phyloP scores from a whole-genome alignment of 2,797 vertebrate species.

The Anomalospiza imberbis region DNA sequence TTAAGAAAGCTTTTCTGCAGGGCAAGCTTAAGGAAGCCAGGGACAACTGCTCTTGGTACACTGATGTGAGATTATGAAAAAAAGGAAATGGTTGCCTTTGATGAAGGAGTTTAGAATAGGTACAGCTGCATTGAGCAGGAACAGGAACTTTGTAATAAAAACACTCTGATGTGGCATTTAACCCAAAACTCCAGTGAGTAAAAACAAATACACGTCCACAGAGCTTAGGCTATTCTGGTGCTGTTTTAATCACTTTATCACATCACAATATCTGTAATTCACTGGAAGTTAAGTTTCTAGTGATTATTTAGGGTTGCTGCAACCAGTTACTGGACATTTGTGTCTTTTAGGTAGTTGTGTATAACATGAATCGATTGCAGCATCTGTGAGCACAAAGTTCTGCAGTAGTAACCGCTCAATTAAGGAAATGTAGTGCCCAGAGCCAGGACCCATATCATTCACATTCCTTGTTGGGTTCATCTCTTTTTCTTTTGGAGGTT shows the following conservation, averaged over 20 bases:
- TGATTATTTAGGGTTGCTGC: background rate
- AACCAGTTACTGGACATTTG: background rate
- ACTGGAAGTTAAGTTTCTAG: background rate
- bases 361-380: fast-evolving
- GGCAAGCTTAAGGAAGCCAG: constrained; percentile 10
- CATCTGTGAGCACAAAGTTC: background rate
- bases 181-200: background rate
- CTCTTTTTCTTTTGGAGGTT: constrained; percentile 12
- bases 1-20: background rate
- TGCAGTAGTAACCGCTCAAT: background rate
- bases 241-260: background rate
- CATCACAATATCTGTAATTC: background rate
- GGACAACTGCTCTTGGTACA: constrained; percentile 6
- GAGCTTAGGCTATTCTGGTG: background rate
- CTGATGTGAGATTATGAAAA: constrained; percentile 14
- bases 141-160: constrained; percentile 55
- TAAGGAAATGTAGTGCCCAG: background rate
- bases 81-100: constrained; percentile 41
- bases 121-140: constrained; percentile 31
- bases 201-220: constrained; percentile 39
- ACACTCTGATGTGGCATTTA: constrained; percentile 44
- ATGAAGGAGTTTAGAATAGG: constrained; percentile 41
- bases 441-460: background rate
- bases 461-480: background rate
- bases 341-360: background rate